phyloP scores from a whole-genome alignment of 2,797 vertebrate genomes.

The Calcarius lapponicus region DNA sequence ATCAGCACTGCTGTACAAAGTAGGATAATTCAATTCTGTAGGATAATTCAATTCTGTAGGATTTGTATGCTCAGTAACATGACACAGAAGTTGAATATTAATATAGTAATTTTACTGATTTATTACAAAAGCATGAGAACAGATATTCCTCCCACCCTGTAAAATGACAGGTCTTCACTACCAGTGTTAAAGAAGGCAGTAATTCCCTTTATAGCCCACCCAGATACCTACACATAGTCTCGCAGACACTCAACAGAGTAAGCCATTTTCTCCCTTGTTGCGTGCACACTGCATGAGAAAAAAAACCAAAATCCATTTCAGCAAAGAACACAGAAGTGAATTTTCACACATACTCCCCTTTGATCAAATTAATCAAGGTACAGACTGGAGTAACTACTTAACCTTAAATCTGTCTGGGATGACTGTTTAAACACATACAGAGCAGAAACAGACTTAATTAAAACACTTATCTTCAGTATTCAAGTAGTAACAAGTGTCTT shows the following conservation, averaged over 20 bases:
- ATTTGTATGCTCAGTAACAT: not conserved
- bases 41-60: not conserved
- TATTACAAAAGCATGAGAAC: not conserved
- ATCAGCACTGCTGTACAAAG: not conserved
- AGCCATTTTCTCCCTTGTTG: constrained; percentile 89
- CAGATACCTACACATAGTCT: constrained; percentile 87
- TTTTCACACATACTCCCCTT: not conserved
- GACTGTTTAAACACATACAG: not conserved
- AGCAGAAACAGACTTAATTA: not conserved
- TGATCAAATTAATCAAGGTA: not conserved
- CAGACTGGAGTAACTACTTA: not conserved
- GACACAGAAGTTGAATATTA: not conserved
- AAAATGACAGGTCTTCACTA: not conserved
- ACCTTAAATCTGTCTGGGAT: not conserved
- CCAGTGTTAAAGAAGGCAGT: not conserved
- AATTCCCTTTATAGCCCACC: not conserved
- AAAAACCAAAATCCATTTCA: not conserved
- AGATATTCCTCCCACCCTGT: not conserved
- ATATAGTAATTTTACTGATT: not conserved
- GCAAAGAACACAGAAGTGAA: not conserved
- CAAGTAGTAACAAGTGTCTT: not conserved
- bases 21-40: not conserved
- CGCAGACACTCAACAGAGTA: constrained; percentile 91
- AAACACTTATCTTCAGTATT: not conserved
- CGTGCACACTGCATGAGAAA: constrained; percentile 81